These are phyloP conservation scores for Lichenostomus cassidix DNA, from an alignment of 2,113 vertebrate species.

Conservation along the genomic window DNA sequence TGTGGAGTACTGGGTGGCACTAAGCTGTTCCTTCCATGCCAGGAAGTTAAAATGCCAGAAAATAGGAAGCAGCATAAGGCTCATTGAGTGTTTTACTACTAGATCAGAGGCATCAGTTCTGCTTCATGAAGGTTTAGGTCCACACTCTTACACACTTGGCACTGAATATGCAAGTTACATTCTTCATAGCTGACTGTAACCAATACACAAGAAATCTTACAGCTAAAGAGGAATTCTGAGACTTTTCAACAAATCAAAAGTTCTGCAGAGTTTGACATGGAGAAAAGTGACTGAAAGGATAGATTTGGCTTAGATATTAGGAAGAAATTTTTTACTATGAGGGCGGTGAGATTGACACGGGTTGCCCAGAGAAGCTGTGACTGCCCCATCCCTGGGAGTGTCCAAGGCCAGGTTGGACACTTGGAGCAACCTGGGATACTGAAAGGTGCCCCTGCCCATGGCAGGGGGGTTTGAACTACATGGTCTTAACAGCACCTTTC, in stretches of 20 bases:
- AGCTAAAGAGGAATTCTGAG: neutral
- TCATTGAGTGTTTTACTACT: neutral
- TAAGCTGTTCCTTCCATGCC: neutral
- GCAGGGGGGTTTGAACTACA: neutral
- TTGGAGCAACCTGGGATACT: neutral
- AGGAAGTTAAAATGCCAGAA: neutral
- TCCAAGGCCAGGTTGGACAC: too few species aligned
- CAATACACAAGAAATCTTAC: rapidly evolving
- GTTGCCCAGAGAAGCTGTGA: neutral
- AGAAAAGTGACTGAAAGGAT: neutral
- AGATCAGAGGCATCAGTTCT: neutral
- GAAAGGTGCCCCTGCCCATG: neutral
- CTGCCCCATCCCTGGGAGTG: neutral
- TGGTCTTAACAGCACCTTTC: neutral
- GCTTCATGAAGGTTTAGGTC: neutral
- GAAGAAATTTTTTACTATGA: neutral
- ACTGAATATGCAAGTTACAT: rapidly evolving
- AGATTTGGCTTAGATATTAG: neutral
- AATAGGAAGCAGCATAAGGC: neutral
- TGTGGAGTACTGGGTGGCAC: neutral
- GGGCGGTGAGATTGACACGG: neutral
- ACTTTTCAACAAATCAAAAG: neutral
- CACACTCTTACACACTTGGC: neutral
- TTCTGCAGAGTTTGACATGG: neutral
- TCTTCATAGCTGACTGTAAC: neutral